Conservation (phyloP, 1,140 invertebrate species). For the Drosophila lacertosa region DNA sequence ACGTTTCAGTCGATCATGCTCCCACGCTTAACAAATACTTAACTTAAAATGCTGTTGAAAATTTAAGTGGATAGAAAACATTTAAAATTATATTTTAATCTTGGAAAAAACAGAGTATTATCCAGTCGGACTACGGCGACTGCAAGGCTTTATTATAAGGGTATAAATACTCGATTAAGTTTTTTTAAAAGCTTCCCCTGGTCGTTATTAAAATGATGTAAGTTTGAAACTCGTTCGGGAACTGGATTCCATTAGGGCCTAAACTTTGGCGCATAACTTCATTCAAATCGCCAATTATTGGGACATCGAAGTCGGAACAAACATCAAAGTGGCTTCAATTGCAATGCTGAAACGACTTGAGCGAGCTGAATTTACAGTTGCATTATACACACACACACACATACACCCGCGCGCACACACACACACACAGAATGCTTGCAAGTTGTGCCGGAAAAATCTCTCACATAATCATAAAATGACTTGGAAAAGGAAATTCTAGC, state of each 20-base stretch:
- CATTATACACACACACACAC: slow-evolving; percentile 61
- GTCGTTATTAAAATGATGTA: not conserved
- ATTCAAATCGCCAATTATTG: slow-evolving; percentile 59
- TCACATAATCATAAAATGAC: slow-evolving; percentile 83
- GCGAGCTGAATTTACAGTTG: slow-evolving; percentile 57
- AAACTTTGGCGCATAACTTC: slow-evolving; percentile 31
- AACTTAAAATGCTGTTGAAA: too few species aligned
- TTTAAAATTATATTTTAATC: too few species aligned
- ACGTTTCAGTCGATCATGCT: slow-evolving; percentile 4
- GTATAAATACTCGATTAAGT: not conserved
- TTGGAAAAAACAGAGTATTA: too few species aligned
- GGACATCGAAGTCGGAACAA: slow-evolving; percentile 59
- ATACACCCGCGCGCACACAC: slow-evolving; percentile 26
- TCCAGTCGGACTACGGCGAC: too few species aligned
- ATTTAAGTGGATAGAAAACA: too few species aligned
- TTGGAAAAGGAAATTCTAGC: slow-evolving; percentile 73
- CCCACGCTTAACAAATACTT: slow-evolving; percentile 4
- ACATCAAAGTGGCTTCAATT: slow-evolving; percentile 70
- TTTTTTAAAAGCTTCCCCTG: not conserved
- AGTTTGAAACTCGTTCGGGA: not conserved
- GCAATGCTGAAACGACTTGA: slow-evolving; percentile 60
- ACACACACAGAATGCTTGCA: slow-evolving; percentile 29
- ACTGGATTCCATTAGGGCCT: slow-evolving; percentile 13
- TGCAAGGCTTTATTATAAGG: too few species aligned
- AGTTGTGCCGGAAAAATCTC: slow-evolving; percentile 76